Percentiles rank a stretch among this genome's conserved stretches.
phyloP scores from a whole-genome alignment of 2,888 invertebrate species.

The Microctonus hyperodae region DNA sequence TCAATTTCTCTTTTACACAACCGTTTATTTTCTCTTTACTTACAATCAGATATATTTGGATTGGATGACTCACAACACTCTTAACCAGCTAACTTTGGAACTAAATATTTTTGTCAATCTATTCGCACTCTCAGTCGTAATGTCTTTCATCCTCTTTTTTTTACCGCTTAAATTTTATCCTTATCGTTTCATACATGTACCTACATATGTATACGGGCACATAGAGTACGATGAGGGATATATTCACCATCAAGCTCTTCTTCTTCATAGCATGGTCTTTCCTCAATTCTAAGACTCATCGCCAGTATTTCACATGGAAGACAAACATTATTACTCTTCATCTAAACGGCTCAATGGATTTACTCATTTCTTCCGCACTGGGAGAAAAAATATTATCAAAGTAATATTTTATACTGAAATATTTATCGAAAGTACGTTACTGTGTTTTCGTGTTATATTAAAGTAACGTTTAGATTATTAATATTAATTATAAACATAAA shows the following conservation, averaged over 20 bases:
- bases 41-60: conserved; percentile 21
- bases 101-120: conserved; percentile 17
- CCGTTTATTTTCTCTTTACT: neutral
- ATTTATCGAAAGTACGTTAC: no score
- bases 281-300: conserved; percentile 2
- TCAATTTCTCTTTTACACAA: neutral
- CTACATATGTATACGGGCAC: neutral
- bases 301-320: conserved; percentile 7
- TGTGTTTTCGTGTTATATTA: no score
- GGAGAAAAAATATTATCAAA: no score
- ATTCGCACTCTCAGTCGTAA: neutral
- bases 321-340: conserved; percentile 13
- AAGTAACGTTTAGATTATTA: no score
- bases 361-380: neutral
- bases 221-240: conserved; percentile 6
- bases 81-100: conserved; percentile 24
- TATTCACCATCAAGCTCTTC: neutral
- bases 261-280: conserved; percentile 10
- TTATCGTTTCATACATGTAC: neutral
- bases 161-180: neutral
- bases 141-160: neutral
- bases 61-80: conserved; percentile 21
- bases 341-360: conserved; percentile 10
- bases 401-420: no score
- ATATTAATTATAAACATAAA: no score